Base-by-base conservation (phyloP, 2,888 invertebrate genomes). In the Ophion ventricosus region DNA sequence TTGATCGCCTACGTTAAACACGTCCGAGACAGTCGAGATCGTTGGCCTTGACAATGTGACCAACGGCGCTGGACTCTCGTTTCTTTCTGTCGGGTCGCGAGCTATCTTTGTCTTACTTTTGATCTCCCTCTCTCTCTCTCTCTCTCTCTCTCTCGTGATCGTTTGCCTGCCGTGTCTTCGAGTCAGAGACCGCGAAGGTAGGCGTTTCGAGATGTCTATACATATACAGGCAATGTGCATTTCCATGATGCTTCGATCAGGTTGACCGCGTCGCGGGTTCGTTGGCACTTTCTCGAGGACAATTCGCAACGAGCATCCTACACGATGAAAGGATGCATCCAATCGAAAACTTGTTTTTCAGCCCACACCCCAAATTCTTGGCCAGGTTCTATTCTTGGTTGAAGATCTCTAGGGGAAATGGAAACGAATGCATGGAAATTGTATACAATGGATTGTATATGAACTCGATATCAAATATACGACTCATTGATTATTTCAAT, bases 271-370 rank as follows among this genome's bases (percentile, higher is more conserved):
- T 83, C 85, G 83, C 84, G 89, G 85, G 91, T 91, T 91, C 91
- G 91, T 91, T 92, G 91, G 89, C 89, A 92, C 91, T 92, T 92
- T 92, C 91, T 89, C 91, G 87, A 88, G 87, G 88, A 86, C 88
- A 89, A 70, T 78, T 85, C 80, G 84, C 86, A 84, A 56, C 40
- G 78, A 75, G 73, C 80, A 83, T 67, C 43, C 59, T 23, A 40
- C n/a, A 54, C 29, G 35, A 59, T 29, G 66, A 29, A 23, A 26
- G 57, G 25, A 56, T 56, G 64, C 83, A 86, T 85, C 83, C 84
- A 56, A 78, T 20, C 80, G 82, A 85, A 88, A 91, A 91, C 91
- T 88, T 85, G 90, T 91, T 90, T 88, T 82, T 40, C 14, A 69
- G 43, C 82, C 81, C 70, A 80, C 82, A 49, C 77, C 63, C 43